Evolutionary conservation across 2,888 invertebrate species (phyloP), one percentile per base, ranked within the genome.

Genomic region (Acleris laterana): DNA sequence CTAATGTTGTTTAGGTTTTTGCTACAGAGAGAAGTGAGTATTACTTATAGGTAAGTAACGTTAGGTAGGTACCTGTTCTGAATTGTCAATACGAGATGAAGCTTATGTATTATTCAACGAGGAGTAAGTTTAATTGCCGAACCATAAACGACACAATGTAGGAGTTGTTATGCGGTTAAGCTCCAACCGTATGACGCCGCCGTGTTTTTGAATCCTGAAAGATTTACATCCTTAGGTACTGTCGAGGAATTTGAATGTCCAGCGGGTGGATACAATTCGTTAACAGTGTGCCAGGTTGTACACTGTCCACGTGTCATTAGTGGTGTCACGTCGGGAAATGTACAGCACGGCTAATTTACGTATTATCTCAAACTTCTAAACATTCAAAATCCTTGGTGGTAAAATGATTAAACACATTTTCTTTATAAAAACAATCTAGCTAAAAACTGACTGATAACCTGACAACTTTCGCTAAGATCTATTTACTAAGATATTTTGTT

Each of bases 141-240:
- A 56, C 56, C 57, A 22, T 77, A 75, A 77, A 77, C 71, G 68
- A 70, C 84, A 84, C 84, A 84, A 82, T 81, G 81, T 81, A 79
- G 80, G 77, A 77, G 77, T 77, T 78, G 52, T 65, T 60, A 74
- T 72, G 70, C 76, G 74, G 73, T 73, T 74, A 72, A 77, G 75
- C 72, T 72, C 63, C 69, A 69, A 67, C 60, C 62, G 65, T 70
- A 71, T 77, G 76, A 78, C 76, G 75, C n/a, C n/a, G n/a, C n/a
- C 74, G 77, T 70, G 69, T 67, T 68, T 55, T 49, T 42, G 42
- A 42, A 32, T 3, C 32, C 53, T 64, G 42, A 60, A 60, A 60
- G 49, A 49, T 59, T 58, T 48, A 59, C 48, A n/a, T 46, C 48
- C 17, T 11, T 52, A 32, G 32, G 9, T 9, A 32, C 32, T 32